A percentile compares a stretch with the other conserved stretches of the same genome.
Conservation (phyloP, 2,113 vertebrate species). For the Corythoichthys intestinalis region DNA sequence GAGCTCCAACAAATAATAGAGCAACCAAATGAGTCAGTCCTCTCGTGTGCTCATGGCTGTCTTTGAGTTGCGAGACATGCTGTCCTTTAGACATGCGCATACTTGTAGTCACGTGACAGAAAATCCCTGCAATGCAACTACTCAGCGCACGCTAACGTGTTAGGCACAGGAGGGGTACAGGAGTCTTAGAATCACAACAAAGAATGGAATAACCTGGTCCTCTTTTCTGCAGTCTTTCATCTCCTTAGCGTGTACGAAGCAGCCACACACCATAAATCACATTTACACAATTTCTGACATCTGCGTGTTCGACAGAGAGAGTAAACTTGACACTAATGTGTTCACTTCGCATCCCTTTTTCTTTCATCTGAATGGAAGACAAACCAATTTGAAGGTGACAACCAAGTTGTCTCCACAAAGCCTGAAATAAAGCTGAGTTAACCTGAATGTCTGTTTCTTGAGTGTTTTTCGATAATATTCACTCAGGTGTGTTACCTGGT, state of each 20-base stretch:
- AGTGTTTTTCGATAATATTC: background rate
- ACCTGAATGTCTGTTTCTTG: constrained; percentile 31
- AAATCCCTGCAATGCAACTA: constrained; percentile 26
- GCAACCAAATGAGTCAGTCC: constrained; percentile 45
- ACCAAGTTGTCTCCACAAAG: constrained; percentile 42
- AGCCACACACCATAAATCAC: constrained; percentile 19
- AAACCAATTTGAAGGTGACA: constrained; percentile 37
- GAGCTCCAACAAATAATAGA: constrained; percentile 21
- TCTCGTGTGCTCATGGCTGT: constrained; percentile 50
- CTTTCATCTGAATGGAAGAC: constrained; percentile 34
- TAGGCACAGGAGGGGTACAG: background rate
- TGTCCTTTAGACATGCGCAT: constrained; percentile 40
- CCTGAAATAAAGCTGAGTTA: constrained; percentile 59
- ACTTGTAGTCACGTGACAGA: constrained; percentile 53
- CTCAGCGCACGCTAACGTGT: constrained; percentile 13
- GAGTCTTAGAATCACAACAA: background rate
- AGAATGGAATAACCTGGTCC: background rate
- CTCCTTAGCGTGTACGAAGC: constrained; percentile 32
- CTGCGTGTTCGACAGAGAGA: constrained; percentile 30
- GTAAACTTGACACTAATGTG: constrained; percentile 36
- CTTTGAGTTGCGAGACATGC: constrained; percentile 45
- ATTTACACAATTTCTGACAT: constrained; percentile 24
- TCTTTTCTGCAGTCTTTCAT: constrained; percentile 8
- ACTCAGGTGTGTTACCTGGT: background rate
- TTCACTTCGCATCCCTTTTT: constrained; percentile 30